These are phyloP conservation scores for Falco punctatus DNA, from an alignment of 2,113 vertebrate species.

Conservation along the genomic window DNA sequence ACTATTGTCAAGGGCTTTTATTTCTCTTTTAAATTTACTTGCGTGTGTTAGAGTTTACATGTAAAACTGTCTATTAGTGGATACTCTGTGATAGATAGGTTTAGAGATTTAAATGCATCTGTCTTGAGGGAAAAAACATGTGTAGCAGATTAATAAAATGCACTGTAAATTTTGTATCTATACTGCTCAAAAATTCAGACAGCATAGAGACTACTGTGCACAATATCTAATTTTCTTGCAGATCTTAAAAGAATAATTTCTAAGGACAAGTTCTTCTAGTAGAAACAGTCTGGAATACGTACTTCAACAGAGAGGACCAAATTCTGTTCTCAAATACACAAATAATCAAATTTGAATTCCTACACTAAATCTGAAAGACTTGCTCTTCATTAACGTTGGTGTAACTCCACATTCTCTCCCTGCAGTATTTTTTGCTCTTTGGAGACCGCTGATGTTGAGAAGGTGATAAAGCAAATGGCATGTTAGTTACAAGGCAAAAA, in stretches of 20 bases:
- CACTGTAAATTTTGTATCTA: not conserved
- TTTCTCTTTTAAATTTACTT: constrained; percentile 13
- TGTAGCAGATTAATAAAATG: not conserved
- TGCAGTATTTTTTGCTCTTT: not conserved
- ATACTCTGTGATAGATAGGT: not conserved
- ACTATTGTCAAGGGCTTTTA: not conserved
- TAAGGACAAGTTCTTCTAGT: not conserved
- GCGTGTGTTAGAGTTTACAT: not conserved
- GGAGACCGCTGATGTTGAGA: not conserved
- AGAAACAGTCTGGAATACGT: not conserved
- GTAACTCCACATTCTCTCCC: not conserved
- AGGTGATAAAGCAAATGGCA: not conserved
- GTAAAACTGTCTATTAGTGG: not conserved
- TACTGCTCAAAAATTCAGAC: not conserved
- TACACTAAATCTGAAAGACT: not conserved
- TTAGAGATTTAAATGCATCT: not conserved
- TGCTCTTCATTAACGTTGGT: not conserved
- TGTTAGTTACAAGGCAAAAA: not conserved
- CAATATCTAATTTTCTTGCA: not conserved
- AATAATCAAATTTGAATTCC: not conserved
- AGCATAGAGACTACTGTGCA: not conserved
- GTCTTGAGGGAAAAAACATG: not conserved
- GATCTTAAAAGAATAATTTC: not conserved
- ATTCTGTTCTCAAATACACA: not conserved
- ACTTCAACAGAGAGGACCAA: not conserved